Percentiles rank a stretch among this genome's conserved stretches.
phyloP scores from a whole-genome alignment of 2,888 invertebrate genomes.

The Stenchaetothrips biformis region DNA sequence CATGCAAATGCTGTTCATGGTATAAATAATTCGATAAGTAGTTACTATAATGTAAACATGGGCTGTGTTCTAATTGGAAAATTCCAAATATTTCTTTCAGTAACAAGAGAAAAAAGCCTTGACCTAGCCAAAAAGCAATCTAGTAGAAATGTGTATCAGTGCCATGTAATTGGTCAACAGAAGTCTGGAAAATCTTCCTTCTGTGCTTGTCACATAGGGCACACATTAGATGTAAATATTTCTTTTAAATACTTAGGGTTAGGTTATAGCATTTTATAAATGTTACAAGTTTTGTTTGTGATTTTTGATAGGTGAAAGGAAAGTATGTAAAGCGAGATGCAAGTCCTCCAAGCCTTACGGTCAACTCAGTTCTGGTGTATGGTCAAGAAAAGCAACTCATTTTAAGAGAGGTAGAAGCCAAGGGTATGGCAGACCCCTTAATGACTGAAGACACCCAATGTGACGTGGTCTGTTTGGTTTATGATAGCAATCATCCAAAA shows the following conservation, averaged over 20 bases:
- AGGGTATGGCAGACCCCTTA: conserved; percentile 82
- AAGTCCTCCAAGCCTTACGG: conserved; percentile 50
- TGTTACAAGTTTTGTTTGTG: not conserved
- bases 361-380: conserved; percentile 89
- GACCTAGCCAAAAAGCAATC: conserved; percentile 95
- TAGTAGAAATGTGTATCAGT: conserved; percentile 91
- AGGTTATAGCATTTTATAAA: not conserved
- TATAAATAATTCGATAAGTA: conserved; percentile 43
- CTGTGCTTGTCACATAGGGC: conserved; percentile 83
- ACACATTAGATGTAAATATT: conserved; percentile 65
- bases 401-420: conserved; percentile 86
- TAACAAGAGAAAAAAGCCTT: conserved; percentile 89
- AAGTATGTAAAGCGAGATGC: conserved; percentile 47
- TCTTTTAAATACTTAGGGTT: conserved; percentile 20
- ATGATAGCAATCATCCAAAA: conserved; percentile 85
- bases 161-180: conserved; percentile 93
- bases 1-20: conserved; percentile 78
- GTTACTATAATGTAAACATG: not conserved
- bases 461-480: conserved; percentile 94
- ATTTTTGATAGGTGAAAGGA: not conserved
- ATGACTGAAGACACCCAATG: conserved; percentile 88
- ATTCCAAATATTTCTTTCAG: conserved; percentile 46
- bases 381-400: conserved; percentile 95
- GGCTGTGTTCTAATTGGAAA: conserved; percentile 25
- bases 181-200: conserved; percentile 92